Evolutionary conservation across 2,113 vertebrate genomes (phyloP).

Genomic region (Periophthalmodon schlosseri): DNA sequence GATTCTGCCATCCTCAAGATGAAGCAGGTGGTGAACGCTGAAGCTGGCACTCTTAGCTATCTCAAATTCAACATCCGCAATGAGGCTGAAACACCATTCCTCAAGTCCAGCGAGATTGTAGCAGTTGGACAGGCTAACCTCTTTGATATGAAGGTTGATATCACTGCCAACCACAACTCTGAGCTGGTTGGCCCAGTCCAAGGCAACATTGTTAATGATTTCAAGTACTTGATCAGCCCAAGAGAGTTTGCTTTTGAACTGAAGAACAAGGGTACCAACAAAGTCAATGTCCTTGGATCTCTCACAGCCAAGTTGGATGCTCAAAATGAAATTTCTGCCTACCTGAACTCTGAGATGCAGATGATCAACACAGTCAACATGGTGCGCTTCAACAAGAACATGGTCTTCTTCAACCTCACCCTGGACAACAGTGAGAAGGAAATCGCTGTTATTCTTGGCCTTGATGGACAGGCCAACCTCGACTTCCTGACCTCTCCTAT

Average conservation of each 20-base stretch:
- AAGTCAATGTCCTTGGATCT: constrained; percentile 78
- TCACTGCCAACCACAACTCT: constrained; percentile 81
- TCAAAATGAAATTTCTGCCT: constrained; percentile 83
- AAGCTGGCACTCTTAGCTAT: constrained; percentile 70
- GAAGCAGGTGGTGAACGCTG: constrained; percentile 78
- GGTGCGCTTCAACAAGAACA: constrained; percentile 86
- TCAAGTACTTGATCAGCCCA: constrained; percentile 72
- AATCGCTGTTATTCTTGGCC: constrained; percentile 69
- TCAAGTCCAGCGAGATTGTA: constrained; percentile 79
- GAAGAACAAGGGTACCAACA: constrained; percentile 84
- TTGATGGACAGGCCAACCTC: constrained; percentile 86
- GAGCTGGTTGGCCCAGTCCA: constrained; percentile 76
- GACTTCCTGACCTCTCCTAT: constrained; percentile 85
- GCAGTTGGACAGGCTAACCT: constrained; percentile 75
- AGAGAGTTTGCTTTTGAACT: constrained; percentile 76
- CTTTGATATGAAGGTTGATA: constrained; percentile 74
- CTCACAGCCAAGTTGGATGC: constrained; percentile 86
- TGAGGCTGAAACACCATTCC: constrained; percentile 75
- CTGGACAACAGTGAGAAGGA: constrained; percentile 78
- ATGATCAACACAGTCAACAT: constrained; percentile 77
- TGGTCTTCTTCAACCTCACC: constrained; percentile 82
- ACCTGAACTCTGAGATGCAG: constrained; percentile 78
- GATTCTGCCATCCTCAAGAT: constrained; percentile 77
- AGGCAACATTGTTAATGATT: constrained; percentile 81
- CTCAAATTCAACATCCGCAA: constrained; percentile 77